Percentiles rank a stretch among this genome's conserved stretches.
phyloP scores from a whole-genome alignment of 1,140 invertebrate genomes.

The Homarus americanus region DNA sequence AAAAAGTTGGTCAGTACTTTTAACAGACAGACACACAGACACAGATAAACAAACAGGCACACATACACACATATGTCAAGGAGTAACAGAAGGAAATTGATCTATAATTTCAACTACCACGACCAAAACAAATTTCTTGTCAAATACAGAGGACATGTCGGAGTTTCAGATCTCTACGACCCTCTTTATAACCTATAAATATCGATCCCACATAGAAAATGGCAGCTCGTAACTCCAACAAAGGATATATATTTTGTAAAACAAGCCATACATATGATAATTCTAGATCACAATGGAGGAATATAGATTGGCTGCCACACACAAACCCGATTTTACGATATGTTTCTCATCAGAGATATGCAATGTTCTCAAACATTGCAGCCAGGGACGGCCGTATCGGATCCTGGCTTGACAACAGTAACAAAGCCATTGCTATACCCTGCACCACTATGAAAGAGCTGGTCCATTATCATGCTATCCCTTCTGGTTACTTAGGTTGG shows the following conservation, averaged over 20 bases:
- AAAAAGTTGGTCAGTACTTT: background rate
- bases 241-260: background rate
- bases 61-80: too few species aligned
- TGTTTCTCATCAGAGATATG: background rate
- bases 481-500: background rate
- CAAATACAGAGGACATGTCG: slow-evolving; percentile 1
- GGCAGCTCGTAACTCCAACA: background rate
- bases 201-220: background rate
- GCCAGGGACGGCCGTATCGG: background rate
- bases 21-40: too few species aligned
- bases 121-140: slow-evolving; percentile 4
- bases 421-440: background rate
- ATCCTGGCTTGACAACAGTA: background rate
- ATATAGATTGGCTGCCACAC: slow-evolving; percentile 1
- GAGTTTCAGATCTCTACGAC: background rate
- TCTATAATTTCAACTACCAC: background rate
- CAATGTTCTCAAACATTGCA: background rate
- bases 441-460: background rate
- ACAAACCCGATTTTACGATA: background rate
- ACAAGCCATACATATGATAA: slow-evolving; percentile 37
- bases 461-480: background rate
- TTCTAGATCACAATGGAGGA: slow-evolving; percentile 5
- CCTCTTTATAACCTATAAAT: background rate
- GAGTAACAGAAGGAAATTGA: background rate
- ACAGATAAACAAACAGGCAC: too few species aligned